A percentile compares a stretch with the other conserved stretches of the same genome.
phyloP scores from a whole-genome alignment of 2,888 invertebrate genomes.

The Netelia inedita region DNA sequence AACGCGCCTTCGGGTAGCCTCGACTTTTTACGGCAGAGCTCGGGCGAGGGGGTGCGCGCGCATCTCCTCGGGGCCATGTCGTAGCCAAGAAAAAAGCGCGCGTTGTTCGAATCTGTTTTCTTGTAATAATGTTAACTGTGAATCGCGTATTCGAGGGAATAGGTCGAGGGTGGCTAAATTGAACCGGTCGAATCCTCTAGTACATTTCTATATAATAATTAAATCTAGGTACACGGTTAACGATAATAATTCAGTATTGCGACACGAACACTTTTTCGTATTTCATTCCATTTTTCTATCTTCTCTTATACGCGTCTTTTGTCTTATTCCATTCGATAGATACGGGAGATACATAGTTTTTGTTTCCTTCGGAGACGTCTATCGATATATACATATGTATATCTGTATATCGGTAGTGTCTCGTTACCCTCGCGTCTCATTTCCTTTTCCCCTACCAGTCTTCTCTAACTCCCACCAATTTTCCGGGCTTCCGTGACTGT shows the following conservation, averaged over 20 bases:
- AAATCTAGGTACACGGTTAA: conserved; percentile 28
- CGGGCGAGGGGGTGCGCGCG: too few relatives aligned
- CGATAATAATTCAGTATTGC: conserved; percentile 61
- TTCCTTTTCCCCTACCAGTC: conserved; percentile 27
- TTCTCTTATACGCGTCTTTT: neutral
- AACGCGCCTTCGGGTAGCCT: too few relatives aligned
- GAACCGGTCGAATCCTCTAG: too few relatives aligned
- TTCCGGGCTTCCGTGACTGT: conserved; percentile 69
- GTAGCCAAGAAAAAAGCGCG: too few relatives aligned
- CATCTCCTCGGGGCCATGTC: too few relatives aligned
- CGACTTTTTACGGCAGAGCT: too few relatives aligned
- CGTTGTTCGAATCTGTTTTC: too few relatives aligned
- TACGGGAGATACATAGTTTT: neutral
- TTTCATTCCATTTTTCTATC: neutral
- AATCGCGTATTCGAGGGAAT: too few relatives aligned
- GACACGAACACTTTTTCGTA: conserved; percentile 31
- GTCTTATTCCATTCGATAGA: neutral
- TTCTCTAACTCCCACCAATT: conserved; percentile 4
- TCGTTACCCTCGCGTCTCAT: conserved; percentile 13
- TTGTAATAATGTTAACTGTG: too few relatives aligned
- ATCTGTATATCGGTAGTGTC: conserved; percentile 7
- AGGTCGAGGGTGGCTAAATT: too few relatives aligned
- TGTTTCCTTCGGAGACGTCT: neutral
- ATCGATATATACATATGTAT: neutral
- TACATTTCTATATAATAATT: too few relatives aligned